Conservation (phyloP, 2,797 vertebrate species). For the Chaenodraco wilsoni region DNA sequence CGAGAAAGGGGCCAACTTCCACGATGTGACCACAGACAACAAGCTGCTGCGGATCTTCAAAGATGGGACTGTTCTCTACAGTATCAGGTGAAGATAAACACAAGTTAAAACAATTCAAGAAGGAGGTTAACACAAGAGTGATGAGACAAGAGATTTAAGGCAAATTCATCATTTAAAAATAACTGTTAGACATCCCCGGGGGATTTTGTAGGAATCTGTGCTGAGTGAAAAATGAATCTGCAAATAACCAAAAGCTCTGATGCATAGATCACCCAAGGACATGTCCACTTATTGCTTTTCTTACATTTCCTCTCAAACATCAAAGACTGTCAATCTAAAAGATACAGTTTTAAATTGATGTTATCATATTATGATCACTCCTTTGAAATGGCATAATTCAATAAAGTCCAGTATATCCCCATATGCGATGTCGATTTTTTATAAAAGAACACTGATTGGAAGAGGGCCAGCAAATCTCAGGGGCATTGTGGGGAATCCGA, state of each 20-base stretch:
- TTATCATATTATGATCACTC: constrained; percentile 59
- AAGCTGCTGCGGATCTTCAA: constrained; percentile 97
- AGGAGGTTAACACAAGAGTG: not conserved
- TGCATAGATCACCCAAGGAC: constrained; percentile 51
- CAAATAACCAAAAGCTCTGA: constrained; percentile 37
- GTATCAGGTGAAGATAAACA: constrained; percentile 89
- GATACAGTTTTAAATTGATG: constrained; percentile 62
- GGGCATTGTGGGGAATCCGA: constrained; percentile 45
- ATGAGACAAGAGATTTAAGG: not conserved
- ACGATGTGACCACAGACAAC: constrained; percentile 98
- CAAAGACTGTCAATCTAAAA: constrained; percentile 64
- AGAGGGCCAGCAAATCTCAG: constrained; percentile 50
- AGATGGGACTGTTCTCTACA: constrained; percentile 96
- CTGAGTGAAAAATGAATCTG: constrained; percentile 16
- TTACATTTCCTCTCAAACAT: constrained; percentile 62
- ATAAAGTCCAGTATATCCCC: constrained; percentile 37
- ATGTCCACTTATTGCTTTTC: constrained; percentile 56
- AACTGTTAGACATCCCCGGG: not conserved
- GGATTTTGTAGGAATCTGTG: constrained; percentile 1
- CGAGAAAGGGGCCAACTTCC: constrained; percentile 98
- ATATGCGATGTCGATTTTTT: constrained; percentile 44
- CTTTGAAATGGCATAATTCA: constrained; percentile 64
- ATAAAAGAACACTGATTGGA: constrained; percentile 51
- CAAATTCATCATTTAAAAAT: not conserved
- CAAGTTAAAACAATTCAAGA: not conserved